phyloP scores from a whole-genome alignment of 2,888 invertebrate genomes.

The Scelioninae gen. 1 region DNA sequence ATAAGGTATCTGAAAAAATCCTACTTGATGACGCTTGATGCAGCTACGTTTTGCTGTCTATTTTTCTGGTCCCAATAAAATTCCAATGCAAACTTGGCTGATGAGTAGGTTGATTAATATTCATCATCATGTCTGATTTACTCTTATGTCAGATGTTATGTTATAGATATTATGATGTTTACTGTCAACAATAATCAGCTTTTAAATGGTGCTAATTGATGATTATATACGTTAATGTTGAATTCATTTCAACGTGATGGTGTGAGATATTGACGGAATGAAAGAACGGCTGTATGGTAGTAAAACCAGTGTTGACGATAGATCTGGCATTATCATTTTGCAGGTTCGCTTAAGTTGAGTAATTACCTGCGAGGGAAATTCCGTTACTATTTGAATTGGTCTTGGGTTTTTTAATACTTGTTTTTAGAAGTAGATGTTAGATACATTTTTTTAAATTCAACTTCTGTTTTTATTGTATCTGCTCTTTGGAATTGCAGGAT shows the following conservation, averaged over 20 bases:
- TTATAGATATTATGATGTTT: conserved; percentile 23
- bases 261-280: neutral
- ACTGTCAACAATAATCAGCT: conserved; percentile 3
- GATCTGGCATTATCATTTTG: too few species aligned
- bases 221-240: neutral
- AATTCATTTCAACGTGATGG: conserved; percentile 5
- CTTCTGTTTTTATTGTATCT: too few species aligned
- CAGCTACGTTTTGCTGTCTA: conserved; percentile 37
- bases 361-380: too few species aligned
- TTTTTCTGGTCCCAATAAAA: conserved; percentile 37
- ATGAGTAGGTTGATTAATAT: conserved; percentile 44
- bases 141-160: neutral
- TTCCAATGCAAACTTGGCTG: conserved; percentile 4
- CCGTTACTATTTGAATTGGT: too few species aligned
- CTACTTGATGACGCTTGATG: conserved; percentile 25
- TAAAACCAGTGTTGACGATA: too few species aligned
- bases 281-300: neutral
- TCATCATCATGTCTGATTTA: conserved; percentile 27
- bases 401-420: too few species aligned
- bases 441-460: too few species aligned
- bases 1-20: conserved; percentile 41
- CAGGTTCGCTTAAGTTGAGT: too few species aligned
- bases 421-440: too few species aligned
- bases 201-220: neutral
- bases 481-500: too few species aligned